These are phyloP conservation scores for Bradynema listronoti DNA, from an alignment of 1,140 invertebrate genomes.

Conservation along the genomic window DNA sequence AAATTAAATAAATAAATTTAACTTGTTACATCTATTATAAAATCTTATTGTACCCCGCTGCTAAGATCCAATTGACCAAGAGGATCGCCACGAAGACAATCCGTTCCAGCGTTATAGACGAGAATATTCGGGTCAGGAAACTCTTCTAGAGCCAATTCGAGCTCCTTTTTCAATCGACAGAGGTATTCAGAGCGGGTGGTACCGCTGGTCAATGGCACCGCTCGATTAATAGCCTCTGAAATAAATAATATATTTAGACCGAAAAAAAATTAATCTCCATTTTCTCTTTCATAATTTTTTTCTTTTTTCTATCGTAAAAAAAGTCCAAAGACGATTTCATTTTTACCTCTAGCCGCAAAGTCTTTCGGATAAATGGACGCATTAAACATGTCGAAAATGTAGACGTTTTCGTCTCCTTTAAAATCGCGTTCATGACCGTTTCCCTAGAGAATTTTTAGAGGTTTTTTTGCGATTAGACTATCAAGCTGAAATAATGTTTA, in stretches of 20 bases:
- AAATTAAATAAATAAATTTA: neutral
- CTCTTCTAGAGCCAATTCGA: conserved; percentile 67
- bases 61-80: conserved; percentile 67
- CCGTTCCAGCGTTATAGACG: conserved; percentile 81
- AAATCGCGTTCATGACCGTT: conserved; percentile 80
- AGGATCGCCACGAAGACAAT: conserved; percentile 71
- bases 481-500: no score
- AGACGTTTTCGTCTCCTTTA: conserved; percentile 66
- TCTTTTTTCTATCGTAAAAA: conserved; percentile 11
- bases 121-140: conserved; percentile 71
- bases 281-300: no score
- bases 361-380: conserved; percentile 73
- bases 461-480: neutral
- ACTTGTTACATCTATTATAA: neutral
- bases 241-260: neutral
- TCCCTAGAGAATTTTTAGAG: conserved; percentile 60
- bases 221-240: conserved; percentile 66
- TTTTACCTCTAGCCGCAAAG: conserved; percentile 66
- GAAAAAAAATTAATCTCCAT: conserved; percentile 17
- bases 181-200: conserved; percentile 71
- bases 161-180: conserved; percentile 63
- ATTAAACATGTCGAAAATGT: conserved; percentile 81
- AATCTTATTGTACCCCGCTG: conserved; percentile 61
- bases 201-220: conserved; percentile 66
- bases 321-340: neutral